These are phyloP conservation scores for Ranitomeya imitator DNA, from an alignment of 2,113 vertebrate species.

Conservation along the genomic window DNA sequence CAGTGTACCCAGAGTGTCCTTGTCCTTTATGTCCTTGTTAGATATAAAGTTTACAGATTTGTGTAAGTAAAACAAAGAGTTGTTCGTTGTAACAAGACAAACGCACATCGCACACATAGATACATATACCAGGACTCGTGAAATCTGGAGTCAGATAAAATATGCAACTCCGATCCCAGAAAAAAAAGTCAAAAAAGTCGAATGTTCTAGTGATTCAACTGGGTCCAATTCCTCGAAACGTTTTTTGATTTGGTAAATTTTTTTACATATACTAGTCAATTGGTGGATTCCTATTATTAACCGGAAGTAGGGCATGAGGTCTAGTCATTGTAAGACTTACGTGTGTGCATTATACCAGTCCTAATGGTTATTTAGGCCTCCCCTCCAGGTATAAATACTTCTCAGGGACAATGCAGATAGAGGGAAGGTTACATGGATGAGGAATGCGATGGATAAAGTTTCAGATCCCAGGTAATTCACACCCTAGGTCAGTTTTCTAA, in stretches of 20 bases:
- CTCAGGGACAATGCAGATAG: background rate
- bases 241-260: background rate
- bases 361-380: background rate
- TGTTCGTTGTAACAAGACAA: background rate
- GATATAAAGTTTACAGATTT: background rate
- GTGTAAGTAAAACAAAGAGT: background rate
- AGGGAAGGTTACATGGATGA: background rate
- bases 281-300: background rate
- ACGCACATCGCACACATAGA: background rate
- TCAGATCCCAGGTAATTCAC: background rate
- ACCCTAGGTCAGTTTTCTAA: constrained; percentile 8
- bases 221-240: too few species aligned
- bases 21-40: background rate
- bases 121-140: background rate
- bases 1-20: background rate
- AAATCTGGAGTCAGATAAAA: background rate
- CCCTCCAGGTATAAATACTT: background rate
- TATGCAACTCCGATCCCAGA: background rate
- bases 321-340: background rate
- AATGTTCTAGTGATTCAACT: background rate
- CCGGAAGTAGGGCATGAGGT: background rate
- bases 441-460: background rate
- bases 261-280: background rate
- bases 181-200: background rate
- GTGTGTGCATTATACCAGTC: background rate